These are phyloP conservation scores for Bos taurus DNA, from an alignment of 2,113 vertebrate genomes.

Conservation along the genomic window DNA sequence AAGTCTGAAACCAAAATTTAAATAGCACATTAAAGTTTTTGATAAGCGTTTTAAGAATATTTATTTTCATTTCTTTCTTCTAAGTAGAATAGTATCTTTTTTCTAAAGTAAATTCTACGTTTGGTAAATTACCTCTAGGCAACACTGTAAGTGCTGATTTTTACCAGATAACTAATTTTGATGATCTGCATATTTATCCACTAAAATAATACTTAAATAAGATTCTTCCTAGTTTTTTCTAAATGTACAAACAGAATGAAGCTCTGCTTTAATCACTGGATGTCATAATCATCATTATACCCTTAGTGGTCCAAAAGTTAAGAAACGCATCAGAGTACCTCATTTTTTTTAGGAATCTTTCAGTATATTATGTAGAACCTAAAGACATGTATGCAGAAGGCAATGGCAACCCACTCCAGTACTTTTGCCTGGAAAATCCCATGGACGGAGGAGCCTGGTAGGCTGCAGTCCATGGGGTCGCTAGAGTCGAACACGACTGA, in stretches of 20 bases:
- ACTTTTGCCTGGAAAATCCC: no score
- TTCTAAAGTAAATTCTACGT: background rate
- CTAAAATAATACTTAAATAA: background rate
- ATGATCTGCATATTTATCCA: background rate
- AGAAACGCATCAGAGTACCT: background rate
- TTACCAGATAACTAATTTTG: conserved; percentile 19
- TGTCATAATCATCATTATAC: background rate
- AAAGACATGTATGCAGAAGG: background rate
- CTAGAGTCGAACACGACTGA: no score
- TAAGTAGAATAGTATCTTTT: background rate
- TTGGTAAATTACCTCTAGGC: background rate
- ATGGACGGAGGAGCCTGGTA: no score
- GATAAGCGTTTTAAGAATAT: background rate
- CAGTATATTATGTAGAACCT: background rate
- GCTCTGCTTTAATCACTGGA: background rate
- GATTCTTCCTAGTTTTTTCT: background rate
- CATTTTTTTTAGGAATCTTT: background rate
- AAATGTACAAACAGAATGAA: background rate
- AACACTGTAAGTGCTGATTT: background rate
- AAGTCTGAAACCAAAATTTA: background rate
- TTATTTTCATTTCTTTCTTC: background rate
- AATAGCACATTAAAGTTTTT: background rate
- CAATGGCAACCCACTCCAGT: no score
- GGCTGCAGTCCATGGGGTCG: no score
- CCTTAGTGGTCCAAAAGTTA: background rate